A percentile compares a stretch with the other conserved stretches of the same genome.
Conservation (phyloP, 2,797 vertebrate genomes). For the Pantherophis vulpinus region DNA sequence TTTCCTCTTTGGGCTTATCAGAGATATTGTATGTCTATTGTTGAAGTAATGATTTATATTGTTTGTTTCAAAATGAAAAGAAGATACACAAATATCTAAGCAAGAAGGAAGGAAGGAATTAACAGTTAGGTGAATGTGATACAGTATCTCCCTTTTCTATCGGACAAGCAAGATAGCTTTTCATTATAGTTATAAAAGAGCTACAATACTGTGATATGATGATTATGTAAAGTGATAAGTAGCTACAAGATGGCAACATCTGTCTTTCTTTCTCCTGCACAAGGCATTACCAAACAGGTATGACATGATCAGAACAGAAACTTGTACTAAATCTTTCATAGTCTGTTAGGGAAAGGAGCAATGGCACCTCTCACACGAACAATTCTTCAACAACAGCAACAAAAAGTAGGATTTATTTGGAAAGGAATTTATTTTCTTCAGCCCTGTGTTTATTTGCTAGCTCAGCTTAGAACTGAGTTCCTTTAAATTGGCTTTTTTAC, state of each 20-base stretch:
- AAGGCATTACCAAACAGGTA: neutral
- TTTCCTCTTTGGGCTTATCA: neutral
- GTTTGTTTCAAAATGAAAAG: neutral
- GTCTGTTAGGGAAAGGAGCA: slow-evolving; percentile 57
- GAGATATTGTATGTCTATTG: neutral
- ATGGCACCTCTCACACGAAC: neutral
- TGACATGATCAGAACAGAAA: slow-evolving; percentile 66
- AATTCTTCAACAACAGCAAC: neutral
- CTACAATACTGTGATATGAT: slow-evolving; percentile 40
- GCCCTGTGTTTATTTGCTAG: slow-evolving; percentile 12
- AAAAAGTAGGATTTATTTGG: slow-evolving; percentile 36
- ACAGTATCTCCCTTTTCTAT: neutral
- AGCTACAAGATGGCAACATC: slow-evolving; percentile 52
- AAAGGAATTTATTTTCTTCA: neutral
- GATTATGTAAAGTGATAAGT: slow-evolving; percentile 56
- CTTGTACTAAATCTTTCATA: slow-evolving; percentile 72
- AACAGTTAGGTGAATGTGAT: neutral
- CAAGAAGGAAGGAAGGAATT: neutral
- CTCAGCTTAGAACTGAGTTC: slow-evolving; percentile 23
- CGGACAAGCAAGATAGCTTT: slow-evolving; percentile 9
- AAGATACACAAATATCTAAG: neutral
- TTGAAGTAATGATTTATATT: neutral
- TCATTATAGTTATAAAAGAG: slow-evolving; percentile 48
- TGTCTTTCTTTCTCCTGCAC: slow-evolving; percentile 50
- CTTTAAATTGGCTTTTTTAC: slow-evolving; percentile 22